These are phyloP conservation scores for Neolamprologus sp. DNA, from an alignment of 2,113 vertebrate species.

Conservation along the genomic window DNA sequence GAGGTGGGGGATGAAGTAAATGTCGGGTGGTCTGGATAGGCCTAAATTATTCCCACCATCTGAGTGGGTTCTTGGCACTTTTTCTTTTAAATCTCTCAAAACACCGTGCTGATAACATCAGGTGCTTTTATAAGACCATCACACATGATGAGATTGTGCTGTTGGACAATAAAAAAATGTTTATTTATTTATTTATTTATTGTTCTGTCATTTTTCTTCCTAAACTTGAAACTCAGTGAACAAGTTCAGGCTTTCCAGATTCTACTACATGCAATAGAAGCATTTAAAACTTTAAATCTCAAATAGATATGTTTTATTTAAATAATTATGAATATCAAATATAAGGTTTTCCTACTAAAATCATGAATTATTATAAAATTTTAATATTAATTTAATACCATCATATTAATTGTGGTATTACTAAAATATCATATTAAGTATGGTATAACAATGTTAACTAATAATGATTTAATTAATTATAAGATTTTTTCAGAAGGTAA, in stretches of 20 bases:
- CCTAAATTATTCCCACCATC: conserved; percentile 73
- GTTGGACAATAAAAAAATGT: not conserved
- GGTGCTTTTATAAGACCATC: conserved; percentile 50
- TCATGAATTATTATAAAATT: not conserved
- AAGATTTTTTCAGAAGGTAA: not conserved
- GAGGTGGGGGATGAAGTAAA: not conserved
- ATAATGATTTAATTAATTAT: not conserved
- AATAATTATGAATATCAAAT: not conserved
- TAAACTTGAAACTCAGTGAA: not conserved
- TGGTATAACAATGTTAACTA: not conserved
- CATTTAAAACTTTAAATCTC: not conserved
- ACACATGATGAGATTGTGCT: conserved; percentile 39
- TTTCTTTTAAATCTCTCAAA: conserved; percentile 71
- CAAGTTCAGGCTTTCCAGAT: not conserved
- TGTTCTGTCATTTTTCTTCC: not conserved
- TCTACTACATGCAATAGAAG: not conserved
- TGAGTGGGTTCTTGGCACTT: conserved; percentile 49
- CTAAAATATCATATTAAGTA: not conserved
- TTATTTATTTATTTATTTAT: not conserved
- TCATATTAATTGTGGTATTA: not conserved
- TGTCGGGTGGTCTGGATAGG: conserved; percentile 52
- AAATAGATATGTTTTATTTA: not conserved
- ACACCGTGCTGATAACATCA: conserved; percentile 72
- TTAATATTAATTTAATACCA: not conserved
- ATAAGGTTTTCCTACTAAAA: not conserved